A percentile compares a stretch with the other conserved stretches of the same genome.
Evolutionary conservation across 2,888 invertebrate species (phyloP).

Genomic region (Endomychus coccineus): DNA sequence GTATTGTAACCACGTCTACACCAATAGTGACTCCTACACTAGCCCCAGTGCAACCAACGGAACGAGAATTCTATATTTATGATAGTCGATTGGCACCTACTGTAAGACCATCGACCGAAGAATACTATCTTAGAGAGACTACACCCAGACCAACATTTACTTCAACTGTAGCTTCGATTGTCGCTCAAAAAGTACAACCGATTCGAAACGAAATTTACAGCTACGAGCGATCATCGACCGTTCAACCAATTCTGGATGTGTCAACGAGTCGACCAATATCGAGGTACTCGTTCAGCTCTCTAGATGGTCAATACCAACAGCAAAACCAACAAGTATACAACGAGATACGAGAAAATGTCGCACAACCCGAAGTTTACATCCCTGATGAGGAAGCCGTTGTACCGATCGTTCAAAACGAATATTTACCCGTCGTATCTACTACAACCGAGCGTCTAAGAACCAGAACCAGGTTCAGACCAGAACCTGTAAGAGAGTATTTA

Average conservation of each 20-base stretch:
- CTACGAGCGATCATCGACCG: constrained; percentile 27
- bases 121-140: constrained; percentile 16
- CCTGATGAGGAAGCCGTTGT: too few relatives aligned
- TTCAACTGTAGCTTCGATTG: constrained; percentile 39
- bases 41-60: constrained; percentile 13
- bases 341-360: too few relatives aligned
- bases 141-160: constrained; percentile 39
- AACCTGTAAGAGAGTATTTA: constrained; percentile 15
- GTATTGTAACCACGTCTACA: not conserved
- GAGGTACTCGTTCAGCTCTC: not conserved
- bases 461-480: not conserved
- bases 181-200: constrained; percentile 7
- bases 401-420: too few relatives aligned
- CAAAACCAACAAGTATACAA: not conserved
- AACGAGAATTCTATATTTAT: constrained; percentile 14
- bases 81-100: constrained; percentile 4
- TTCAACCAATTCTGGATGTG: constrained; percentile 1
- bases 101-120: not conserved
- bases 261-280: constrained; percentile 9
- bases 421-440: not conserved
- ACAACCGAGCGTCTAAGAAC: not conserved
- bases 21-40: constrained; percentile 5
- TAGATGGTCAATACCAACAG: not conserved
- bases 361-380: not conserved
- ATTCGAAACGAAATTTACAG: constrained; percentile 24